phyloP scores from a whole-genome alignment of 2,113 vertebrate genomes.

The Corythornis cristatus region DNA sequence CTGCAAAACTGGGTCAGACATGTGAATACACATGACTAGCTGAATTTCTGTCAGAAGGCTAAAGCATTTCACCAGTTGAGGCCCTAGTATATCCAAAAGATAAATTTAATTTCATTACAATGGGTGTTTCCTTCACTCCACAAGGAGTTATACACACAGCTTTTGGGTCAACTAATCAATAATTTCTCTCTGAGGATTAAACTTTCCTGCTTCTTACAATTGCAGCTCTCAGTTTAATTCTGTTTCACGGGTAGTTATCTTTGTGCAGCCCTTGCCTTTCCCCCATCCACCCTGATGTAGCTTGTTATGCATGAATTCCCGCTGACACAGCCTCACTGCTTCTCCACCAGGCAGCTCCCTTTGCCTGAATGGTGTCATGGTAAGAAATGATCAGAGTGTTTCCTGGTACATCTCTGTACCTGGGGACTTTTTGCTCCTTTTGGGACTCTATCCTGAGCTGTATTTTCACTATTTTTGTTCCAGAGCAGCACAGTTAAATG shows the following conservation, averaged over 20 bases:
- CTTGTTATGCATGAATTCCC: background rate
- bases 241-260: background rate
- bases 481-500: background rate
- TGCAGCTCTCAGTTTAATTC: background rate
- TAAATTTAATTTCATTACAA: background rate
- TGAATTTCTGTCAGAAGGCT: background rate
- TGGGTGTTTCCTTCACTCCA: background rate
- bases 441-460: background rate
- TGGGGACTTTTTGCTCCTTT: background rate
- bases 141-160: background rate
- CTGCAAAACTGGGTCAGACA: background rate
- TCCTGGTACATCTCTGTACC: background rate
- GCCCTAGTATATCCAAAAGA: background rate
- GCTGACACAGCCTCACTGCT: background rate
- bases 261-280: background rate
- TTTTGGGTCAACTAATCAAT: background rate
- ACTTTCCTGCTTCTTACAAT: slow-evolving; percentile 23
- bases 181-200: background rate
- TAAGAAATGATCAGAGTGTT: background rate
- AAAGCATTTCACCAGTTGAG: background rate
- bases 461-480: background rate
- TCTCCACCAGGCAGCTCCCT: background rate
- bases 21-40: background rate
- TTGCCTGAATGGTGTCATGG: background rate
- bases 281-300: background rate